These are phyloP conservation scores for Lepeophtheirus salmonis DNA, from an alignment of 1,140 invertebrate species.

Conservation along the genomic window DNA sequence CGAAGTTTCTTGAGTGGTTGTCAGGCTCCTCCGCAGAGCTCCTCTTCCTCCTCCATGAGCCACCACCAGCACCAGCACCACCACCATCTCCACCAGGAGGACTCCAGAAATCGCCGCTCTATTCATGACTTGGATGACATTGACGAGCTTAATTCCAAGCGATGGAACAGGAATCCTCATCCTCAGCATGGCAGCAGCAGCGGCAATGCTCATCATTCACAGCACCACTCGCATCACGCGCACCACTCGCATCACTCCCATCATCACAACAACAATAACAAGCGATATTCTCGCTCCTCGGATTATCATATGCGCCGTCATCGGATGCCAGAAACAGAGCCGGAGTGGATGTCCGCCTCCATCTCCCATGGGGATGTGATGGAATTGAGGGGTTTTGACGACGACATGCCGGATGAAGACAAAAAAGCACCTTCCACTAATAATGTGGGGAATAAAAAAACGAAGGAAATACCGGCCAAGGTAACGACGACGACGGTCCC, in stretches of 20 bases:
- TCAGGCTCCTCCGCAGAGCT: slow-evolving; percentile 28
- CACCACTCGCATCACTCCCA: too few relatives aligned
- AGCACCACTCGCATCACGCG: too few relatives aligned
- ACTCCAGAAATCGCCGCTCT: background rate
- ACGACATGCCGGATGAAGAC: slow-evolving; percentile 26
- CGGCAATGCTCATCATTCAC: too few relatives aligned
- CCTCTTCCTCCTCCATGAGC: background rate
- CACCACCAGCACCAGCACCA: slow-evolving; percentile 22
- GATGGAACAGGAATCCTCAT: slow-evolving; percentile 22
- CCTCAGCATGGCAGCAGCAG: background rate
- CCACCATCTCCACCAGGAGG: slow-evolving; percentile 19
- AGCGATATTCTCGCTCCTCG: slow-evolving; percentile 12
- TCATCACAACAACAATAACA: background rate
- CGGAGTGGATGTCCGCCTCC: slow-evolving; percentile 57
- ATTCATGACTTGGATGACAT: too few relatives aligned
- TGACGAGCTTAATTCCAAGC: background rate
- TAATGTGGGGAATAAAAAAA: slow-evolving; percentile 18
- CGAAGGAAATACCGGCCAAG: slow-evolving; percentile 26
- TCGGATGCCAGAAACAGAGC: slow-evolving; percentile 25
- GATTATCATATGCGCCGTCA: background rate
- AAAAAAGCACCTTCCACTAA: background rate
- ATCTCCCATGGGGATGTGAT: slow-evolving; percentile 80
- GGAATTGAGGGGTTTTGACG: slow-evolving; percentile 73
- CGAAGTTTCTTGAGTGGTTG: slow-evolving; percentile 64
- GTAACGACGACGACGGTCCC: slow-evolving; percentile 29